A percentile compares a stretch with the other conserved stretches of the same genome.
phyloP scores from a whole-genome alignment of 1,140 invertebrate species.

The Zelostemma sp. region DNA sequence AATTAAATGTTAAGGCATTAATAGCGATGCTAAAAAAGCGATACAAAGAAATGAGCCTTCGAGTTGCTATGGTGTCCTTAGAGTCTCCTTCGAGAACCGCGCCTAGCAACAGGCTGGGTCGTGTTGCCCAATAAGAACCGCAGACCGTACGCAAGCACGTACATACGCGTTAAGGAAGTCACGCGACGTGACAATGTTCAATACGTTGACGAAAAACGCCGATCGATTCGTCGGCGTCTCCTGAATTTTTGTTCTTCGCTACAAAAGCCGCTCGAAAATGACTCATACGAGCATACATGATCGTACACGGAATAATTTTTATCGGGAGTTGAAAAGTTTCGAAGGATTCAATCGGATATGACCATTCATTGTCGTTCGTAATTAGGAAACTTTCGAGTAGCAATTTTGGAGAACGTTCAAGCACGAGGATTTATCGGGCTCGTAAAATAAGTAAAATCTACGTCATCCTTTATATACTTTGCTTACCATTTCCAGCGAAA shows the following conservation, averaged over 20 bases:
- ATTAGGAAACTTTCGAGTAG: neutral
- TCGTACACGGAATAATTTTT: too few relatives aligned
- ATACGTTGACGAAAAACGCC: neutral
- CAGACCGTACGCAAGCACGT: neutral
- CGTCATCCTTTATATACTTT: neutral
- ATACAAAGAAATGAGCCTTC: too few relatives aligned
- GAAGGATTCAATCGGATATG: too few relatives aligned
- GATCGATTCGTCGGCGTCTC: neutral
- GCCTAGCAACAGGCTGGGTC: neutral
- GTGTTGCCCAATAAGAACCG: neutral
- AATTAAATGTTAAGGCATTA: too few relatives aligned
- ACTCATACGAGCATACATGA: too few relatives aligned
- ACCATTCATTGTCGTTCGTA: neutral
- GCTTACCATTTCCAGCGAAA: slow-evolving; percentile 1
- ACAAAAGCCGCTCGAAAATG: too few relatives aligned
- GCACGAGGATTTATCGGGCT: neutral
- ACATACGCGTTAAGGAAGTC: neutral
- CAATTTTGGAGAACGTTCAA: neutral
- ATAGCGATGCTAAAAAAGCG: too few relatives aligned
- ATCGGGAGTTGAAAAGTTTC: too few relatives aligned
- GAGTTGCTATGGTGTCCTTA: too few relatives aligned
- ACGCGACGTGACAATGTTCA: neutral
- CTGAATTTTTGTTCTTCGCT: too few relatives aligned
- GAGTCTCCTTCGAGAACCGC: neutral
- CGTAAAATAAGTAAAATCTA: neutral